Evolutionary conservation across 2,888 invertebrate genomes (phyloP).

Genomic region (Notodonta ziczac): DNA sequence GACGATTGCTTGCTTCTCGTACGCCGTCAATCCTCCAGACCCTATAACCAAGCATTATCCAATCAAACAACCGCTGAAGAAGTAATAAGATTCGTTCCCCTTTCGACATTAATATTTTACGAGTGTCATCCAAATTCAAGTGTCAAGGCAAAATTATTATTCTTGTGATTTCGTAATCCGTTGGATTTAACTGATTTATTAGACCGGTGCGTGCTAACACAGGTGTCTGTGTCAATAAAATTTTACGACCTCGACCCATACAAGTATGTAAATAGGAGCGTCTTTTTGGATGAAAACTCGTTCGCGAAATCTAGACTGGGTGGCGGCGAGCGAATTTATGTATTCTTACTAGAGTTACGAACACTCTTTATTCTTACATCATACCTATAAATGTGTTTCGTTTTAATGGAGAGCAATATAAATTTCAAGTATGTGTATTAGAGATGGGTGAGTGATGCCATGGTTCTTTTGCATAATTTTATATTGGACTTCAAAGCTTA

Average conservation of each 20-base stretch:
- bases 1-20: slow-evolving; percentile 90
- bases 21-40: slow-evolving; percentile 87
- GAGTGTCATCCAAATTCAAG: slow-evolving; percentile 23
- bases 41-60: slow-evolving; percentile 65
- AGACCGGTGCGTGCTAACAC: slow-evolving; percentile 64
- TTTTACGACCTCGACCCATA: slow-evolving; percentile 74
- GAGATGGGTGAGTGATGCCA: neutral
- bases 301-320: slow-evolving; percentile 72
- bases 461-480: too few relatives aligned
- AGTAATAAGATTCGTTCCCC: slow-evolving; percentile 1
- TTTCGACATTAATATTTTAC: slow-evolving; percentile 9
- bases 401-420: slow-evolving; percentile 3
- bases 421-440: neutral
- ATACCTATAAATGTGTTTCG: neutral
- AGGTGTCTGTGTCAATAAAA: slow-evolving; percentile 77
- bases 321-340: slow-evolving; percentile 71
- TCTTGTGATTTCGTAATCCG: slow-evolving; percentile 56
- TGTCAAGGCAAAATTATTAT: slow-evolving; percentile 52
- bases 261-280: slow-evolving; percentile 68
- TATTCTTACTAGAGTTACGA: slow-evolving; percentile 3
- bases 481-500: too few relatives aligned
- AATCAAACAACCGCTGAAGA: slow-evolving; percentile 6
- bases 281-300: slow-evolving; percentile 61
- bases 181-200: slow-evolving; percentile 67
- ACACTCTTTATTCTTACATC: too few relatives aligned